A percentile compares a stretch with the other conserved stretches of the same genome.
These are phyloP conservation scores for Dilophus febrilis DNA, from an alignment of 2,888 invertebrate genomes.

Conservation along the genomic window DNA sequence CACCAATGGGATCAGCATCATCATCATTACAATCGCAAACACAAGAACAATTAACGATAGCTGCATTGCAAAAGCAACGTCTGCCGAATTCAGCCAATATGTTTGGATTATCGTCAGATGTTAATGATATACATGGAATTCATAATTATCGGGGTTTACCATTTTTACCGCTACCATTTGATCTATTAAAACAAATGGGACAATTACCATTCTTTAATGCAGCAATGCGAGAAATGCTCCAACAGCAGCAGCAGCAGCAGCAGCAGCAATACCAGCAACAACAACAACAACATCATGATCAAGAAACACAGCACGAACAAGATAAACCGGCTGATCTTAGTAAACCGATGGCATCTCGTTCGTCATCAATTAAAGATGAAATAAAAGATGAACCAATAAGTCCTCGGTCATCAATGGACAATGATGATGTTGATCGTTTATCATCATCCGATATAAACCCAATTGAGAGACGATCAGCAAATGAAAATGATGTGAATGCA, in stretches of 20 bases:
- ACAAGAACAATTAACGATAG: no score
- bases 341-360: conserved; percentile 15
- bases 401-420: conserved; percentile 6
- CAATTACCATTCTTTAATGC: conserved; percentile 23
- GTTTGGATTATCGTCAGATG: conserved; percentile 12
- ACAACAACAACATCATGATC: neutral
- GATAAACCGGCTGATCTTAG: conserved; percentile 27
- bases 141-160: conserved; percentile 10
- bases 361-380: conserved; percentile 4
- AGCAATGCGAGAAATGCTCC: conserved; percentile 16
- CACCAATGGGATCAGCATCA: no score
- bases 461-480: neutral
- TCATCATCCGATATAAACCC: neutral
- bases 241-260: conserved; percentile 1
- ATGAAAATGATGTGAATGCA: neutral
- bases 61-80: conserved; percentile 15
- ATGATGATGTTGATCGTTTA: neutral
- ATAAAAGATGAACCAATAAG: conserved; percentile 6
- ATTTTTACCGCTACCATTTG: conserved; percentile 27
- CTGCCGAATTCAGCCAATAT: conserved; percentile 15
- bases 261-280: neutral
- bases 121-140: conserved; percentile 17
- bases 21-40: no score
- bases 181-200: conserved; percentile 24
- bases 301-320: conserved; percentile 9